Conservation (phyloP, 2,113 vertebrate species). For the Myxocyprinus asiaticus region DNA sequence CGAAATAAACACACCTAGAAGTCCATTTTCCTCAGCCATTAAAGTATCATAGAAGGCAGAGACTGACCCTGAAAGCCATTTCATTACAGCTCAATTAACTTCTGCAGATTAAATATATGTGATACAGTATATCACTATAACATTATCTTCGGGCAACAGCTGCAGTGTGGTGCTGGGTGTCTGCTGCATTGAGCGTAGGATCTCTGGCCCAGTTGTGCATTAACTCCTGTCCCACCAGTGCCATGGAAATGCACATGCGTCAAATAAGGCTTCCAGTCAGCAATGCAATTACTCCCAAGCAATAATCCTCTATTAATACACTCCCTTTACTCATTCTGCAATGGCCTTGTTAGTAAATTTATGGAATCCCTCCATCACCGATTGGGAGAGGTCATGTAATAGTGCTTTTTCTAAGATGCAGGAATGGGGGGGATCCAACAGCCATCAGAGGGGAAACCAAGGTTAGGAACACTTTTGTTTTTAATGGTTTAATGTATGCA, state of each 20-base stretch:
- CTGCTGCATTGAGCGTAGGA: background rate
- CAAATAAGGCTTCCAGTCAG: constrained; percentile 64
- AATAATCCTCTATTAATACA: constrained; percentile 69
- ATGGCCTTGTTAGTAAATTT: constrained; percentile 66
- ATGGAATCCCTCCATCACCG: constrained; percentile 45
- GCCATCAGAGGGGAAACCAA: background rate
- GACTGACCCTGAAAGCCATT: constrained; percentile 21
- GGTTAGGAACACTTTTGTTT: background rate
- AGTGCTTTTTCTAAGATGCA: background rate
- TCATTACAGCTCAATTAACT: constrained; percentile 40
- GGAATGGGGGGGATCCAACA: constrained; percentile 3
- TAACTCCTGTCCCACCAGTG: constrained; percentile 25
- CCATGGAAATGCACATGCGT: constrained; percentile 66
- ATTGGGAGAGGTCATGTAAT: constrained; percentile 11
- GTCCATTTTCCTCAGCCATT: background rate
- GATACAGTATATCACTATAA: constrained; percentile 17
- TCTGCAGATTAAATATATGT: constrained; percentile 30
- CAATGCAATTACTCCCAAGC: constrained; percentile 70
- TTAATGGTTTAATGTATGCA: background rate
- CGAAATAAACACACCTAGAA: background rate
- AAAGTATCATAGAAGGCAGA: background rate
- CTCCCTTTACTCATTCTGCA: constrained; percentile 32
- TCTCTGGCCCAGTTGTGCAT: constrained; percentile 21
- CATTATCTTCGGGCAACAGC: constrained; percentile 7
- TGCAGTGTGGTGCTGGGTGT: constrained; percentile 23